Evolutionary conservation across 2,113 vertebrate species (phyloP).

Genomic region (Gymnarchus niloticus): DNA sequence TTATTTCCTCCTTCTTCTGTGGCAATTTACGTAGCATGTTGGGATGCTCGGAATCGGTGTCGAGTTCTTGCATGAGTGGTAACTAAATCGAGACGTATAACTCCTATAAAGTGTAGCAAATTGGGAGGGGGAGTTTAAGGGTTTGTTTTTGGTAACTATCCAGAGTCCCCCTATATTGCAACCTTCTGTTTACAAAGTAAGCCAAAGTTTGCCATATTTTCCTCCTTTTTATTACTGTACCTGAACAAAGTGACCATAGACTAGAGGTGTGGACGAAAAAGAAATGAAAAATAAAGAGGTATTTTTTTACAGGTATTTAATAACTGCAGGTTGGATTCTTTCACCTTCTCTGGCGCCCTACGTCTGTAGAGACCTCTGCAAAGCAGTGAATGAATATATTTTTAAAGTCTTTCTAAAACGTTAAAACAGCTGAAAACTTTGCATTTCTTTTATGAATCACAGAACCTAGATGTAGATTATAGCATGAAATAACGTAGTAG

Average conservation of each 20-base stretch:
- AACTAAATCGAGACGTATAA: slow-evolving; percentile 44
- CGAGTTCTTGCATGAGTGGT: slow-evolving; percentile 57
- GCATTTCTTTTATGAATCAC: slow-evolving; percentile 40
- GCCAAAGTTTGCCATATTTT: slow-evolving; percentile 57
- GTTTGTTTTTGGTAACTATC: neutral
- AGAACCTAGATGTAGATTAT: slow-evolving; percentile 30
- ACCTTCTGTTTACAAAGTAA: slow-evolving; percentile 51
- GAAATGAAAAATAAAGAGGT: slow-evolving; percentile 39
- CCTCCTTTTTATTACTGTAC: slow-evolving; percentile 38
- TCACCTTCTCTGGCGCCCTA: slow-evolving; percentile 37
- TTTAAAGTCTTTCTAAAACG: slow-evolving; percentile 52
- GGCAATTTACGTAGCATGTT: slow-evolving; percentile 56
- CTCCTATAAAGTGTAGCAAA: slow-evolving; percentile 54
- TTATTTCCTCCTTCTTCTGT: slow-evolving; percentile 32
- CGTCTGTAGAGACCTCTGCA: slow-evolving; percentile 34
- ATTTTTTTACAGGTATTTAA: slow-evolving; percentile 62
- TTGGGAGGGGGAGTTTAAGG: slow-evolving; percentile 1
- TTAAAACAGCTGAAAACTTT: slow-evolving; percentile 38
- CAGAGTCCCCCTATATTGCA: slow-evolving; percentile 14
- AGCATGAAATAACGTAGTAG: slow-evolving; percentile 32
- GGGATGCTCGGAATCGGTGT: slow-evolving; percentile 43
- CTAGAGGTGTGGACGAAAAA: slow-evolving; percentile 25
- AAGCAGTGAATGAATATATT: slow-evolving; percentile 52
- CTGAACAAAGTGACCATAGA: slow-evolving; percentile 35
- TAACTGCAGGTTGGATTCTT: slow-evolving; percentile 35